Evolutionary conservation across 1,140 invertebrate species (phyloP), one percentile per base, ranked within the genome.

Genomic region (Oppia nitens): DNA sequence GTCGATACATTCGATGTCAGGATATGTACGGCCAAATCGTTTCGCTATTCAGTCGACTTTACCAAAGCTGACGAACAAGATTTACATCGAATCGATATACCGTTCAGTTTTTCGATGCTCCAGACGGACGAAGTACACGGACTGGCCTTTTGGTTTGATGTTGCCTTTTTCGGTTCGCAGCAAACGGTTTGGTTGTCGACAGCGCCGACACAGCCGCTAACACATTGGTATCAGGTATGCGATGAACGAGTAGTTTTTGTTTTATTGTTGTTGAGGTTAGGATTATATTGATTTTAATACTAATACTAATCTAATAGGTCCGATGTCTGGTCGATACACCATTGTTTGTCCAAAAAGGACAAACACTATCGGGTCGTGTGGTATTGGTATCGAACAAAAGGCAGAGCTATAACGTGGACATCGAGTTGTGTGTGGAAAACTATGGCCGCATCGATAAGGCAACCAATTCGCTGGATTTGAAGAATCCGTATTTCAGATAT

Each of bases 101-200:
- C 94, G 59, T 78, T 98, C 27, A 84, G 89, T 71, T 98, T 95
- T 76, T 84, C 85, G 66, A 79, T 95, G 62, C 76, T 88, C 64
- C 87, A 95, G 71, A 85, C 92, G 23, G 92, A 90, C 50, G 90
- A 91, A 59, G 85, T 96, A 62, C 95, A 99, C 69, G 95, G 95
- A 9, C 74, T 99, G 59, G 95, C 95, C 21, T 98, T 98, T 75
- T 99, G 95, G 95, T 99, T 99, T 74, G 95, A 99, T 76, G 95
- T 98, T n/a, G 85, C 93, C 52, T 99, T 99, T 75, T 81, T 88
- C 53, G 95, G 95, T 26, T 83, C 81, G 56, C 82, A 75, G 60
- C 83, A 89, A 68, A 84, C 87, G 57, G 83, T 98, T 53, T 98
- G 94, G 93, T 73, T 98, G 3, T 97, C 93, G n/a, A 99, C 95